These are phyloP conservation scores for Cephalopachus bancanus DNA, from an alignment of 2,797 vertebrate species.

Conservation along the genomic window DNA sequence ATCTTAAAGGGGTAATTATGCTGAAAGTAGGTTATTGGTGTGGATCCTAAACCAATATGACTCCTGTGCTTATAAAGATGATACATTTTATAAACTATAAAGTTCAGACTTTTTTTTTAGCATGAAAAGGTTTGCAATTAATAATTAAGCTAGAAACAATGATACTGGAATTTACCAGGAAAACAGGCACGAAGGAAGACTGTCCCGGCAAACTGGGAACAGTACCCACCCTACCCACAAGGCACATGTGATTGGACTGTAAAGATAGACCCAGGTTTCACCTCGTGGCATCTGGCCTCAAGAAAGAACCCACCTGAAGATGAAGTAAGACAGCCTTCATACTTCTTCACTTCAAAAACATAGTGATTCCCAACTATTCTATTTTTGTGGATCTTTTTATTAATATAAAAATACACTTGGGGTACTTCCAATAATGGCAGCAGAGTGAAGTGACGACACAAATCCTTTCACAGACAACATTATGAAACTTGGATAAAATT, in stretches of 20 bases:
- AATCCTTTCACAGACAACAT: neutral
- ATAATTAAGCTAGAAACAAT: neutral
- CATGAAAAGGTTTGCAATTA: neutral
- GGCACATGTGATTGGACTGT: accelerated
- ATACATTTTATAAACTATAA: neutral
- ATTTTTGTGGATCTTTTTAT: neutral
- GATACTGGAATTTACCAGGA: neutral
- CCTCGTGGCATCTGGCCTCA: neutral
- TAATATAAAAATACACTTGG: neutral
- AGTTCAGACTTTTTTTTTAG: neutral
- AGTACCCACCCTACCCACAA: neutral
- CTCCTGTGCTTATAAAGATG: neutral
- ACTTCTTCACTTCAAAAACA: neutral
- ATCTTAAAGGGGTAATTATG: neutral
- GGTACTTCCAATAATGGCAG: neutral
- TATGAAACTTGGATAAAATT: neutral
- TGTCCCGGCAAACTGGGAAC: neutral
- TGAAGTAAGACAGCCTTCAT: neutral
- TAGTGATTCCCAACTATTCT: neutral
- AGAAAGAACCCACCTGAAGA: neutral
- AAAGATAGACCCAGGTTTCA: neutral
- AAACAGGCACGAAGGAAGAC: neutral
- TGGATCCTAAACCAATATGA: neutral
- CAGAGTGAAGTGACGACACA: neutral
- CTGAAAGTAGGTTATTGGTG: neutral